These are phyloP conservation scores for Drosophila anomalata DNA, from an alignment of 2,888 invertebrate genomes.

Conservation along the genomic window DNA sequence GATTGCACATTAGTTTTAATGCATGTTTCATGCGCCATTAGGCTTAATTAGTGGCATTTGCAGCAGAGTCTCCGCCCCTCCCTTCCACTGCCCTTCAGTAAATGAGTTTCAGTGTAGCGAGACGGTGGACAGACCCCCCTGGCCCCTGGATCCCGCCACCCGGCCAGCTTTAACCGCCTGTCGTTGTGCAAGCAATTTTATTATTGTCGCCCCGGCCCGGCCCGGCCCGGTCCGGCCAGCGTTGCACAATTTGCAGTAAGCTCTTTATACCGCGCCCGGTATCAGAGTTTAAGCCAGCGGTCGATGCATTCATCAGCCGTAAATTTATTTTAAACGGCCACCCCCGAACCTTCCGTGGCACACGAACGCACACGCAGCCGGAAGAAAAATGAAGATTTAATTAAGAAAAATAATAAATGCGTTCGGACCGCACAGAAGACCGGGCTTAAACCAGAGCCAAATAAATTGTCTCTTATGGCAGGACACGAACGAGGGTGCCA, in stretches of 20 bases:
- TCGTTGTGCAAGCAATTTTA: slow-evolving; percentile 54
- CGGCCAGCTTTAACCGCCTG: slow-evolving; percentile 36
- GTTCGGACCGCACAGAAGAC: slow-evolving; percentile 21
- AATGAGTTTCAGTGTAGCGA: slow-evolving; percentile 63
- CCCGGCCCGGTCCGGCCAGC: slow-evolving; percentile 26
- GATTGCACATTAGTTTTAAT: slow-evolving; percentile 77
- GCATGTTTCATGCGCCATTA: slow-evolving; percentile 79
- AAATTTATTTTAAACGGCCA: slow-evolving; percentile 38
- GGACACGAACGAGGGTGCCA: slow-evolving; percentile 10
- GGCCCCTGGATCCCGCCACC: neutral
- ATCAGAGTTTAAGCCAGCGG: slow-evolving; percentile 43
- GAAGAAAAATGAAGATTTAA: slow-evolving; percentile 65
- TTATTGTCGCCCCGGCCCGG: slow-evolving; percentile 47
- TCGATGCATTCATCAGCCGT: slow-evolving; percentile 16
- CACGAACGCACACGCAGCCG: neutral
- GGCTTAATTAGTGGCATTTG: slow-evolving; percentile 74
- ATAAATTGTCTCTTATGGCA: slow-evolving; percentile 58
- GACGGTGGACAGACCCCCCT: slow-evolving; percentile 8
- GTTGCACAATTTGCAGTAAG: slow-evolving; percentile 26
- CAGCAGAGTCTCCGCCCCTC: slow-evolving; percentile 37
- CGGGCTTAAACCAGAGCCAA: slow-evolving; percentile 27
- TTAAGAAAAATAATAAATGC: slow-evolving; percentile 76
- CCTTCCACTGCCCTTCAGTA: slow-evolving; percentile 21
- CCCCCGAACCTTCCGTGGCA: neutral
- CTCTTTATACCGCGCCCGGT: slow-evolving; percentile 15